Evolutionary conservation across 1,140 invertebrate genomes (phyloP), one percentile per base, ranked within the genome.

Genomic region (Choristoneura fumiferana): DNA sequence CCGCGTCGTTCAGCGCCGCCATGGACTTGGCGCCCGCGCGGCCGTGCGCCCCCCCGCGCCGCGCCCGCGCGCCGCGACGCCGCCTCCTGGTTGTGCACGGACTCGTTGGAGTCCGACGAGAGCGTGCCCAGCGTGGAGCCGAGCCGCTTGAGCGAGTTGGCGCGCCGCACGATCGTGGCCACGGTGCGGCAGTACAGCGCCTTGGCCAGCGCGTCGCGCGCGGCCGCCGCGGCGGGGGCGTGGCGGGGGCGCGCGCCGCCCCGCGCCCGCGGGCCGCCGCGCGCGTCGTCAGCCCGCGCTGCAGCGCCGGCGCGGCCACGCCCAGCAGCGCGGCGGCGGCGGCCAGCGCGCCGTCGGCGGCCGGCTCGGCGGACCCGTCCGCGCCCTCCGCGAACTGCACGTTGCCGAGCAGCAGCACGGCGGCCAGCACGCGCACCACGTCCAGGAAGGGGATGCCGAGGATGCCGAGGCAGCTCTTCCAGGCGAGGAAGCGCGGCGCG

Each of bases 361-460:
- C 93, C 6, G 95, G 93, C 54, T 87, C 82, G 15, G 80, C 84
- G 39, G 65, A 66, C 49, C 74, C 87, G 33, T 73, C 82, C 17
- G 69, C 73, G 52, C 93, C 92, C 76, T 98, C 96, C 1, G 94
- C 92, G 86, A 98, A 98, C 69, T 95, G 94, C 36, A 98, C 94
- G 84, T 98, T 98, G 35, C 97, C 97, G 18, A 98, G 91, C 40
- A 98, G 92, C 58, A 99, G 87, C 17, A 98, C 96, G 0, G 97
- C 96, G 15, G 97, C 95, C 58, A 98, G 84, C 0, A 98, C 96
- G 64, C 97, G 91, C 9, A 98, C 95, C 5, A 98, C 97, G 86
- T 98, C 97, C 79, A 97, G 85, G 78, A 98, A 98, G 3, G 97
- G 97, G 65, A 98, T 98, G 9, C 97, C 97, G 12, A 98, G 90